Evolutionary conservation across 2,113 vertebrate species (phyloP).

Genomic region (Calonectris borealis): DNA sequence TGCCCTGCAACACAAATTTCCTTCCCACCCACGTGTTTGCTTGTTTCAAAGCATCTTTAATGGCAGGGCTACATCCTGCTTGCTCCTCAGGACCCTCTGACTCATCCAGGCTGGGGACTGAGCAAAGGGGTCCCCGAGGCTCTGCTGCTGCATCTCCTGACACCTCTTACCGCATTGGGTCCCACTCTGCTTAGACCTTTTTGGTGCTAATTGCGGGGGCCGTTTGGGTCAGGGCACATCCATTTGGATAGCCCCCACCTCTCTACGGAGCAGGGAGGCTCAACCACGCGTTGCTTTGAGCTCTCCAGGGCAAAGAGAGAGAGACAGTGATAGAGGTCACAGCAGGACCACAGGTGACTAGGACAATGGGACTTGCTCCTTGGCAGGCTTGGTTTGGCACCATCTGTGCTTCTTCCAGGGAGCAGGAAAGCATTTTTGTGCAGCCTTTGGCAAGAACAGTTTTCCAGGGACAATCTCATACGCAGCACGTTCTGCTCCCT

Average conservation of each 20-base stretch:
- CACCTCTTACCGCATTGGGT: not conserved
- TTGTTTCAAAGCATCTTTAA: constrained; percentile 4
- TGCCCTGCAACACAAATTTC: not conserved
- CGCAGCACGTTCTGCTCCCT: not conserved
- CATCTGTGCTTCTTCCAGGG: not conserved
- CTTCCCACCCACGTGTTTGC: not conserved
- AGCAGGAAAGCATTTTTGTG: not conserved
- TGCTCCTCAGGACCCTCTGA: not conserved
- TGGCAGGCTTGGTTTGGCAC: not conserved
- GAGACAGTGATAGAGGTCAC: not conserved
- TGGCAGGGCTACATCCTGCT: not conserved
- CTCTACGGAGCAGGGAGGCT: not conserved
- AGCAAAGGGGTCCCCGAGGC: not conserved
- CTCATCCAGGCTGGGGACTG: not conserved
- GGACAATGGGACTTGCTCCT: not conserved
- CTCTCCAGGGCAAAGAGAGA: not conserved
- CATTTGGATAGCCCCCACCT: not conserved
- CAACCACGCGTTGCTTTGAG: not conserved
- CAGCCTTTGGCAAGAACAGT: not conserved
- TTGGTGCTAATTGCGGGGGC: not conserved
- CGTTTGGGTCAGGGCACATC: not conserved
- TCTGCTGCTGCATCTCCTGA: not conserved
- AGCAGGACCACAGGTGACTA: not conserved
- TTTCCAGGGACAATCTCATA: not conserved
- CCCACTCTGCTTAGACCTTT: not conserved